Conservation (phyloP, 2,797 vertebrate genomes). For the Brachyrhaphis roseni region DNA sequence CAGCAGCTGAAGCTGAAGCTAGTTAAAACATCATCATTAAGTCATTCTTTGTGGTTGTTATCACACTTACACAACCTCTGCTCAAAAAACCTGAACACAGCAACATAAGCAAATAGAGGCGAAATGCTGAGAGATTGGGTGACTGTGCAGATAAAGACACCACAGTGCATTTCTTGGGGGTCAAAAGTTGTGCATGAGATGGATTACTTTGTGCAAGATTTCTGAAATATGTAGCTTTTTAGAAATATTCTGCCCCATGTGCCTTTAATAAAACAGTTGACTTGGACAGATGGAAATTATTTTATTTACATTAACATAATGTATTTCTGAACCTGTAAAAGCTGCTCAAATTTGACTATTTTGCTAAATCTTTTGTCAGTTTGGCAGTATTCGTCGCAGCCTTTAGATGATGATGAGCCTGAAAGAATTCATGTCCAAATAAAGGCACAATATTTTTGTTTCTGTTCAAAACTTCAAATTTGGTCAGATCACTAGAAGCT, state of each 20-base stretch:
- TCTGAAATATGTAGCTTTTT: background rate
- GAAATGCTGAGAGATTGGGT: background rate
- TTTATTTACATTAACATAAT: background rate
- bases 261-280: background rate
- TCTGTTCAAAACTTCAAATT: background rate
- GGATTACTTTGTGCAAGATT: background rate
- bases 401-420: background rate
- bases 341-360: background rate
- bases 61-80: background rate
- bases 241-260: background rate
- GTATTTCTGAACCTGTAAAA: background rate
- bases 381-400: background rate
- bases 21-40: background rate
- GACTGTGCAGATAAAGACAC: constrained; percentile 9
- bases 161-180: background rate
- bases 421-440: background rate
- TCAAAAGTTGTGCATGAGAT: background rate
- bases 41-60: background rate
- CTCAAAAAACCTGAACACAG: background rate
- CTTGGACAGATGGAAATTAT: background rate
- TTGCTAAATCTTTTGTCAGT: background rate
- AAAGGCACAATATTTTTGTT: background rate
- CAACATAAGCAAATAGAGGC: background rate
- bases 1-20: background rate
- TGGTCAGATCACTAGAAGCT: background rate